A percentile compares a stretch with the other conserved stretches of the same genome.
Conservation (phyloP, 2,797 vertebrate genomes). For the Acanthis flammea region DNA sequence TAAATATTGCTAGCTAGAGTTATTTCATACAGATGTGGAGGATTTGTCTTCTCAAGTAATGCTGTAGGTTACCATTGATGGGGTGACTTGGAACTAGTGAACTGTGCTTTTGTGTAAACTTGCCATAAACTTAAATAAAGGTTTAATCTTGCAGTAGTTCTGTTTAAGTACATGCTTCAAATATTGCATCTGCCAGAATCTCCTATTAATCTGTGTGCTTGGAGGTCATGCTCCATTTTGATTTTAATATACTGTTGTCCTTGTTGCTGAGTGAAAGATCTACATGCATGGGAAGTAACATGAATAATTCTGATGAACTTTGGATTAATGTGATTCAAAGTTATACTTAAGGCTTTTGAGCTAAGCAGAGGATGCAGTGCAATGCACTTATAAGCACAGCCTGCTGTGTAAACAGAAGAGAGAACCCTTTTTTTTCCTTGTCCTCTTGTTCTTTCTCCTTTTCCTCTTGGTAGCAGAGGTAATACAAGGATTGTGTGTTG, state of each 20-base stretch:
- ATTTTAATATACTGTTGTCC: background rate
- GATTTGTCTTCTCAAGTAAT: background rate
- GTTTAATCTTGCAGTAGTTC: background rate
- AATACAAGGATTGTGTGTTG: background rate
- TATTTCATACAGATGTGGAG: background rate
- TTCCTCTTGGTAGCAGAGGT: background rate
- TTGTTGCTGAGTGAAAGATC: background rate
- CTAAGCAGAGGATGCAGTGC: background rate
- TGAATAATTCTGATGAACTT: background rate
- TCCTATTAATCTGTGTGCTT: background rate
- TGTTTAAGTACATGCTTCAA: background rate
- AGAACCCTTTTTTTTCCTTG: accelerated
- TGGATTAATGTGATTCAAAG: background rate
- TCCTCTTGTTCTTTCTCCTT: background rate
- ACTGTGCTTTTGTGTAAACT: background rate
- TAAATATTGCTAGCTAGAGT: background rate
- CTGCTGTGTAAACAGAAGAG: background rate
- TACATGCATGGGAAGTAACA: background rate
- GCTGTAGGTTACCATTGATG: background rate
- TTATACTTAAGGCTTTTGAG: background rate
- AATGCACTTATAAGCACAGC: background rate
- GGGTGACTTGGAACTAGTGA: background rate
- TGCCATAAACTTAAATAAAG: background rate
- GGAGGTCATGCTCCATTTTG: background rate
- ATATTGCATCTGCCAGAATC: background rate